A percentile compares a stretch with the other conserved stretches of the same genome.
Conservation (phyloP, 2,113 vertebrate species). For the Cranoglanis bouderius region DNA sequence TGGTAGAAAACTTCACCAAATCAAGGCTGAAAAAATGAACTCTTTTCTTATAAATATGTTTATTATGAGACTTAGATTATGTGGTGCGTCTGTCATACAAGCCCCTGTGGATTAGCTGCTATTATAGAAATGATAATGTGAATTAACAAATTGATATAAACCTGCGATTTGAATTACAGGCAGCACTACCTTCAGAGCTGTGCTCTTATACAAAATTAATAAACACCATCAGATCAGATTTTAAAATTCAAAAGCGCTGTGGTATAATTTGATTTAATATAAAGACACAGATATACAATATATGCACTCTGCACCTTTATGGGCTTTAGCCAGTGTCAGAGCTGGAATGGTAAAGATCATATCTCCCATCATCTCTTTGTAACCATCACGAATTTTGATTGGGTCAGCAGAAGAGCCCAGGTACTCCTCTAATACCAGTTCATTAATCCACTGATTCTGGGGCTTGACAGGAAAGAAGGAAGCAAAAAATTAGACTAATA, state of each 20-base stretch:
- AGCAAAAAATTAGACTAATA: not conserved
- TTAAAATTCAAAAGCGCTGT: not conserved
- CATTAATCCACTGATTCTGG: constrained; percentile 25
- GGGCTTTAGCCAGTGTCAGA: constrained; percentile 69
- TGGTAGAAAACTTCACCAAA: not conserved
- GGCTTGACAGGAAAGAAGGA: constrained; percentile 41
- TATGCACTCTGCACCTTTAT: constrained; percentile 69
- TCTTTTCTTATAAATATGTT: not conserved
- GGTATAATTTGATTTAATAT: not conserved
- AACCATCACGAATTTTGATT: constrained; percentile 64
- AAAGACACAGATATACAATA: not conserved
- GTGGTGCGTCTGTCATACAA: not conserved
- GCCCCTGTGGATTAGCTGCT: not conserved
- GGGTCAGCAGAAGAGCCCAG: constrained; percentile 67
- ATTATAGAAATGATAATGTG: not conserved
- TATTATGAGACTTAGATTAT: not conserved
- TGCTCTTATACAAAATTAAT: not conserved
- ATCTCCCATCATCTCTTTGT: constrained; percentile 75
- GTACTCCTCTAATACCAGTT: constrained; percentile 67
- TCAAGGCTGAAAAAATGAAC: no score
- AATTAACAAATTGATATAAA: not conserved
- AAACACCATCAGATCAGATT: not conserved
- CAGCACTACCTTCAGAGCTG: not conserved
- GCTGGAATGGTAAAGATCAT: constrained; percentile 67
- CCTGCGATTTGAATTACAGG: not conserved